These are phyloP conservation scores for Ascidia mentula DNA, from an alignment of 23 tunicate species.

Conservation along the genomic window DNA sequence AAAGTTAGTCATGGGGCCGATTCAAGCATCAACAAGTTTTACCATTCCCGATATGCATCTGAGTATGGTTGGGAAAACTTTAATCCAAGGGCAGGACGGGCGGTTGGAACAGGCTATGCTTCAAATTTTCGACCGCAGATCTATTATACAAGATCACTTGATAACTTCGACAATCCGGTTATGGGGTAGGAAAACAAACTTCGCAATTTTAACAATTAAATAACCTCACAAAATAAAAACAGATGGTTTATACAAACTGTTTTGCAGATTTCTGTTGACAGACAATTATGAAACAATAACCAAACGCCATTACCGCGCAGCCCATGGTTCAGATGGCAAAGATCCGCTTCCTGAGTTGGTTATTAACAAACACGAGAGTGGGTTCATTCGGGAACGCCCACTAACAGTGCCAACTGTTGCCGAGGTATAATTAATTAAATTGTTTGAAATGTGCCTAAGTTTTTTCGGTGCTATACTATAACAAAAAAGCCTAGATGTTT, in stretches of 20 bases:
- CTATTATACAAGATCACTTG: constrained; percentile 66
- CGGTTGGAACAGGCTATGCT: constrained; percentile 76
- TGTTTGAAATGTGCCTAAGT: too few species aligned
- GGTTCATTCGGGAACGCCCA: constrained; percentile 71
- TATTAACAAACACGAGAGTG: constrained; percentile 59
- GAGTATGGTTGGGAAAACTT: constrained; percentile 70
- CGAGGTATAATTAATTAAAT: constrained; percentile 76
- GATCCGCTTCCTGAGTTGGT: constrained; percentile 56
- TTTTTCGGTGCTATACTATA: too few species aligned
- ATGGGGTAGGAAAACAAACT: constrained; percentile 62
- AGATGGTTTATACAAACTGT: too few species aligned
- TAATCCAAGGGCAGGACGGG: constrained; percentile 73
- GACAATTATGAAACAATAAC: constrained; percentile 87
- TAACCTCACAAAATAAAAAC: too few species aligned
- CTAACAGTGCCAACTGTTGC: constrained; percentile 70
- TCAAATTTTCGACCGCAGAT: constrained; percentile 94
- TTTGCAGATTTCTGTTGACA: constrained; percentile 55
- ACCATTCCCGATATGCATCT: constrained; percentile 71
- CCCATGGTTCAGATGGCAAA: constrained; percentile 59
- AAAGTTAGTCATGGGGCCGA: constrained; percentile 71
- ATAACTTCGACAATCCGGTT: constrained; percentile 76
- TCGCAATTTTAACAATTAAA: background rate
- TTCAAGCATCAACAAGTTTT: constrained; percentile 43
- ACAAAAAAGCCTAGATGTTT: too few species aligned
- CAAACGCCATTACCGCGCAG: constrained; percentile 65